These are phyloP conservation scores for Andrena fulva DNA, from an alignment of 2,888 invertebrate genomes.

Conservation along the genomic window DNA sequence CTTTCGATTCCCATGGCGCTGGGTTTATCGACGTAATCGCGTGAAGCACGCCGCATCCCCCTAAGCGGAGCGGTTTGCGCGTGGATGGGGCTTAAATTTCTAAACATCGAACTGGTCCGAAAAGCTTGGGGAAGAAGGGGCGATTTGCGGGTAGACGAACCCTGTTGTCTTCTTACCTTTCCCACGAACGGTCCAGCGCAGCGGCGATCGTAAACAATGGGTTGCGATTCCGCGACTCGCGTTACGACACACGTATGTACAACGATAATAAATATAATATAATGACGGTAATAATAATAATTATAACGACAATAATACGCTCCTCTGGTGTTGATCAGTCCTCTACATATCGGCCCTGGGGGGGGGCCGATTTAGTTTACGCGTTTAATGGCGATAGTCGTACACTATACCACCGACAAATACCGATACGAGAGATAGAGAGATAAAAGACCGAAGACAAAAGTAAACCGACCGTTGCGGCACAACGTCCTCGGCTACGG, in stretches of 20 bases:
- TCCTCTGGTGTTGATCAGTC: constrained; percentile 26
- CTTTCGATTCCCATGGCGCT: no score
- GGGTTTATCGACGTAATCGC: no score
- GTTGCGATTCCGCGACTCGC: constrained; percentile 31
- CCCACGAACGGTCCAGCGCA: not conserved
- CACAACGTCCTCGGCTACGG: constrained; percentile 34
- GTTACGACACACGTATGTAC: constrained; percentile 45
- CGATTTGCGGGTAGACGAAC: no score
- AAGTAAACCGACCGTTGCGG: constrained; percentile 40
- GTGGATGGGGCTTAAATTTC: no score
- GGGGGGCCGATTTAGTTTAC: constrained; percentile 12
- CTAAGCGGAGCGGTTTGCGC: no score
- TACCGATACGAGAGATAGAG: constrained; percentile 42
- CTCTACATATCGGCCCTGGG: constrained; percentile 21
- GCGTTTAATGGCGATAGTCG: constrained; percentile 15
- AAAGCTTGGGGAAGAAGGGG: not conserved
- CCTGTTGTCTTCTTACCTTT: constrained; percentile 39
- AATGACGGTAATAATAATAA: constrained; percentile 40
- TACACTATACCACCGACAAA: constrained; percentile 23
- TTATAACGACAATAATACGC: constrained; percentile 33
- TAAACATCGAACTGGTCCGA: not conserved
- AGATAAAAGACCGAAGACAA: constrained; percentile 43
- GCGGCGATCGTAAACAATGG: constrained; percentile 41
- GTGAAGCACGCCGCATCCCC: no score
- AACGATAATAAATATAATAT: constrained; percentile 51